Conservation (phyloP, 2,797 vertebrate species). For the Agapornis canus region DNA sequence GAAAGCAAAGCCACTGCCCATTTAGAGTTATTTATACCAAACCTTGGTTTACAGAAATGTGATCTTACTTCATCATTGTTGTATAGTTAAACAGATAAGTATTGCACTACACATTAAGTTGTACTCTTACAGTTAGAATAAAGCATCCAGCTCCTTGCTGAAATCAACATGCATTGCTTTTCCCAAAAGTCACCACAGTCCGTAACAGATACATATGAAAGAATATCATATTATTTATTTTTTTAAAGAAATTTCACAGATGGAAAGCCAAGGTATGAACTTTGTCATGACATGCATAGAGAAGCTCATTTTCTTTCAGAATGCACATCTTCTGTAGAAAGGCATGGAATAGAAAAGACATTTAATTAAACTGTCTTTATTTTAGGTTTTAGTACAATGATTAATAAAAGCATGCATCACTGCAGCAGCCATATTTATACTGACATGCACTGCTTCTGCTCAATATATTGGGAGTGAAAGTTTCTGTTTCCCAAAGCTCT, state of each 20-base stretch:
- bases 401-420: neutral
- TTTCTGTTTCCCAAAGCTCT: neutral
- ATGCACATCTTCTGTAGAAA: neutral
- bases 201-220: accelerated
- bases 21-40: neutral
- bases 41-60: neutral
- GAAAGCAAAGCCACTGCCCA: neutral
- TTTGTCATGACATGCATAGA: neutral
- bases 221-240: neutral
- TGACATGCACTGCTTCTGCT: neutral
- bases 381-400: neutral
- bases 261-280: neutral
- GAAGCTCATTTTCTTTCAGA: neutral
- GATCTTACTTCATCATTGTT: neutral
- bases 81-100: neutral
- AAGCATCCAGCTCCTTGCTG: neutral
- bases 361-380: neutral
- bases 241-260: neutral
- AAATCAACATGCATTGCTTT: neutral
- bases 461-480: neutral
- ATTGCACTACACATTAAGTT: neutral
- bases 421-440: neutral
- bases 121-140: neutral
- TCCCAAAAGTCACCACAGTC: neutral
- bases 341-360: neutral